Evolutionary conservation across 64 coral and sea anemone genomes (phyloP), one percentile per base, ranked within the genome.

Genomic region (Pocillopora damicornis): DNA sequence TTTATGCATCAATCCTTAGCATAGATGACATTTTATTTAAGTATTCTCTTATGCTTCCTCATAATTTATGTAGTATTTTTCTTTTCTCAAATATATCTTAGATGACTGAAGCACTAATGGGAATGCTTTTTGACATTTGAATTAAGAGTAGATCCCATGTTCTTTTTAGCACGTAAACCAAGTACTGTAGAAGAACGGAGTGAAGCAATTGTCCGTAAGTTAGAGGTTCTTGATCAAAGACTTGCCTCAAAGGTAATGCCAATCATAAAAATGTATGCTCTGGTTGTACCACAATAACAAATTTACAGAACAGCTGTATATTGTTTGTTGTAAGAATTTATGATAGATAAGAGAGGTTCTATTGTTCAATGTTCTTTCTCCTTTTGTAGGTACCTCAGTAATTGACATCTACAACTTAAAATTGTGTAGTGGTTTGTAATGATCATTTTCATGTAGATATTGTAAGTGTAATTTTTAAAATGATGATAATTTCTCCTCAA

Each of bases 141-240:
- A 7, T 30, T 15, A 37, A 8, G 14, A 79, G 35, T 73, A 22
- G 74, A 37, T 59, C 20, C 59, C 10, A 68, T 89, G 7, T 71
- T 15, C 12, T 15, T 63, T 14, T 4, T 57, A 96, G 94, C 65
- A 18, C 88, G 78, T n/a, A 96, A 93, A 63, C 94, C 90, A 92
- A 96, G 94, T 74, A 93, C 97, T 79, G 80, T 99, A 26, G 97
- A 99, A 85, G 97, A 99, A 59, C 88, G 97, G 51, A 99, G 91
- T 95, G 97, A 99, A 51, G 90, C 93, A 61, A 95, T 99, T 83
- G 93, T 92, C 11, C 95, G 88, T 25, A 89, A 99, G 37, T 74
- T 99, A 57, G 75, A 95, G 85, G 78, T 95, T 59, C 76, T 99
- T 66, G 97, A 99, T 86, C 93, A 99, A 93, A 99, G 88, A 78